A percentile compares a stretch with the other conserved stretches of the same genome.
These are phyloP conservation scores for Dermatemys mawii DNA, from an alignment of 2,113 vertebrate species.

Conservation along the genomic window DNA sequence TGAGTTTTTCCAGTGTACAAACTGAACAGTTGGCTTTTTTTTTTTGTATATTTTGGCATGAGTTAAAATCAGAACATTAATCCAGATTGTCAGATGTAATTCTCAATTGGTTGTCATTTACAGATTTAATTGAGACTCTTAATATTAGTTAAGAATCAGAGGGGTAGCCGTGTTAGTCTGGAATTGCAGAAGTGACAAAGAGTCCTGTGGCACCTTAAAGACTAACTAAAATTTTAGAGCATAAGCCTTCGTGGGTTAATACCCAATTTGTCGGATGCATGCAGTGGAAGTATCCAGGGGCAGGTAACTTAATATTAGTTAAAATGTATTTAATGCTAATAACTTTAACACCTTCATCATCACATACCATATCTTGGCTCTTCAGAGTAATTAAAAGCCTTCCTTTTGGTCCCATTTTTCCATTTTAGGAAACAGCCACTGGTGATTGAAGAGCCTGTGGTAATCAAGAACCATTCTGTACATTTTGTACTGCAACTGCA, in stretches of 20 bases:
- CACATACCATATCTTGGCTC: neutral
- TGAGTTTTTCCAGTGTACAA: neutral
- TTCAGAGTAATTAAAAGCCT: neutral
- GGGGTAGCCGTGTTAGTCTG: too few species aligned
- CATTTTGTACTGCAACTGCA: conserved; percentile 18
- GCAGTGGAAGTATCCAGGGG: too few species aligned
- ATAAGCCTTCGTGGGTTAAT: too few species aligned
- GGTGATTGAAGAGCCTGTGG: neutral
- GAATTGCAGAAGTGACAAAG: too few species aligned
- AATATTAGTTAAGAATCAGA: neutral
- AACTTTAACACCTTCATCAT: neutral
- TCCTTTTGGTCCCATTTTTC: neutral
- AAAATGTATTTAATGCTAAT: neutral
- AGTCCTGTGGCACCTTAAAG: too few species aligned
- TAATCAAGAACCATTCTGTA: neutral
- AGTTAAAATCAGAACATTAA: neutral
- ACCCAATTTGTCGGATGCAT: too few species aligned
- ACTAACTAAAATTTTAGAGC: too few species aligned
- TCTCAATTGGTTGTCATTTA: neutral
- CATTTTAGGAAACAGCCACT: conserved; percentile 9
- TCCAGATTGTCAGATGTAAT: neutral
- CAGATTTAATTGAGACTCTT: neutral
- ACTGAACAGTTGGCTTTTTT: neutral
- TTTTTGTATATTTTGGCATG: neutral
- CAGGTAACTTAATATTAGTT: neutral